Conservation (phyloP, 2,797 vertebrate genomes). For the Eulemur coronatus region DNA sequence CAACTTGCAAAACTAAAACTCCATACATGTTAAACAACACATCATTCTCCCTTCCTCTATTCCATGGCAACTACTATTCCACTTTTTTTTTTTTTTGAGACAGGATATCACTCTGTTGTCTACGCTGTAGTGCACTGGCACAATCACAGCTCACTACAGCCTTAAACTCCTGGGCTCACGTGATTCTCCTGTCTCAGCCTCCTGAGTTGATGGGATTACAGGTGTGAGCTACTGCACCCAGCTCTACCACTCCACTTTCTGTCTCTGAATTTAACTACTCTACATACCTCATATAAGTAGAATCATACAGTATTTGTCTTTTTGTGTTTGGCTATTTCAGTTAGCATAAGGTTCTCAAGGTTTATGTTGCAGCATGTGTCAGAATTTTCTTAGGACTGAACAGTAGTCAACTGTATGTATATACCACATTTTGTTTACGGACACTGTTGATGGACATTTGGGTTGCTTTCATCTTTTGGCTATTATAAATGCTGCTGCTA, state of each 20-base stretch:
- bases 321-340: neutral
- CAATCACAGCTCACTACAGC: too few relatives aligned
- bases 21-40: neutral
- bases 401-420: neutral
- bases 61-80: neutral
- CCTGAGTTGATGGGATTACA: too few relatives aligned
- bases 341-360: neutral
- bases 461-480: neutral
- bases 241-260: neutral
- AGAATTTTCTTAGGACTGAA: neutral
- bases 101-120: too few relatives aligned
- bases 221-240: too few relatives aligned
- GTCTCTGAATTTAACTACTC: neutral
- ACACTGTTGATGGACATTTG: neutral
- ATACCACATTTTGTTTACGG: neutral
- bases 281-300: neutral
- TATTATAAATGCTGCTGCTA: neutral
- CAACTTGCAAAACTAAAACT: neutral
- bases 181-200: too few relatives aligned
- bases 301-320: neutral
- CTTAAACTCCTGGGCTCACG: too few relatives aligned
- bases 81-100: neutral
- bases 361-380: neutral
- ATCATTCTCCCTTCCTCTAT: neutral
- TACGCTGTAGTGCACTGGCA: too few relatives aligned